Evolutionary conservation across 2,888 invertebrate genomes (phyloP).

Genomic region (Himalopsyche japonica): DNA sequence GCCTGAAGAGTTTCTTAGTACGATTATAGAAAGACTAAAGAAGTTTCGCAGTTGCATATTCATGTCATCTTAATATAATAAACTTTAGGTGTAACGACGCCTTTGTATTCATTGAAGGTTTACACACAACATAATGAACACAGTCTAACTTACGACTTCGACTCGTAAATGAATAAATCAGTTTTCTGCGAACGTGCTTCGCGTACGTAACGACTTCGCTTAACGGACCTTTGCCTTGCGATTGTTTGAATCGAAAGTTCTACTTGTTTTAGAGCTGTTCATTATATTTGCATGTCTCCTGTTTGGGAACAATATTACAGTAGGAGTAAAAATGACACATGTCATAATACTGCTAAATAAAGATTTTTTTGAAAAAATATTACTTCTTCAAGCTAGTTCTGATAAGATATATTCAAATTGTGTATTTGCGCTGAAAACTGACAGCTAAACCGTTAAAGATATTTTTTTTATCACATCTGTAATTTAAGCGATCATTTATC

Average conservation of each 20-base stretch:
- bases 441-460: too few species aligned
- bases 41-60: too few species aligned
- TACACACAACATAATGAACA: background rate
- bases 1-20: too few species aligned
- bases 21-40: too few species aligned
- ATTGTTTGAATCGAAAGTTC: background rate
- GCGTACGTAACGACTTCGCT: conserved; percentile 18
- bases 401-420: too few species aligned
- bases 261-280: background rate
- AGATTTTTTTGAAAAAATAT: too few species aligned
- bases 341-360: too few species aligned
- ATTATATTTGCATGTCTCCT: background rate
- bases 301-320: background rate
- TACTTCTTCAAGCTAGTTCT: too few species aligned
- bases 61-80: too few species aligned
- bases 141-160: background rate
- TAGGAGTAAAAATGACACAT: background rate
- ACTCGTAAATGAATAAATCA: conserved; percentile 27
- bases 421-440: too few species aligned
- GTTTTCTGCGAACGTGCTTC: conserved; percentile 18
- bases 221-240: conserved; percentile 17
- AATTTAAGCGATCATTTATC: too few species aligned
- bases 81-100: background rate
- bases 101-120: background rate
- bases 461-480: too few species aligned